phyloP scores from a whole-genome alignment of 2,797 vertebrate species.

The Schizothorax lantsangensis region DNA sequence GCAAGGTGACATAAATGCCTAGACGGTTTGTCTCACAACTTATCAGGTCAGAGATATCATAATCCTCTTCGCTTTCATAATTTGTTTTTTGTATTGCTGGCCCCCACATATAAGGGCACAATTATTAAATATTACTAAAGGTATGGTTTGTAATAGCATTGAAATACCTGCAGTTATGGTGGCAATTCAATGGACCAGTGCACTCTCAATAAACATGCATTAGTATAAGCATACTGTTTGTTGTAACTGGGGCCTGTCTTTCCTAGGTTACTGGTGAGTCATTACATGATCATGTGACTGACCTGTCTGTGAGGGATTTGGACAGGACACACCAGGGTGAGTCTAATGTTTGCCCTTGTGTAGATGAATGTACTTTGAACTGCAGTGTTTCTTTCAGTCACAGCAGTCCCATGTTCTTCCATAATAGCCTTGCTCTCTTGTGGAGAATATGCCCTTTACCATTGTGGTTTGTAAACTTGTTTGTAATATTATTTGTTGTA shows the following conservation, averaged over 20 bases:
- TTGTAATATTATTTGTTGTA: background rate
- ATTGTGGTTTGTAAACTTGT: background rate
- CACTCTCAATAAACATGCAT: background rate
- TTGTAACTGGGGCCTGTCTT: constrained; percentile 40
- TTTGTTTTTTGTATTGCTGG: constrained; percentile 48
- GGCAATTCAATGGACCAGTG: background rate
- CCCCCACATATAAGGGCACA: constrained; percentile 45
- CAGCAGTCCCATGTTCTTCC: constrained; percentile 15
- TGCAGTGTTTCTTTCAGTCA: constrained; percentile 9
- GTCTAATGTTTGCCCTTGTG: constrained; percentile 47
- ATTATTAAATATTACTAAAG: background rate
- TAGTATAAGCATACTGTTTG: background rate
- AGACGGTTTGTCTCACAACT: constrained; percentile 44
- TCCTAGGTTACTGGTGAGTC: constrained; percentile 69
- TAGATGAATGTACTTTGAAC: constrained; percentile 55
- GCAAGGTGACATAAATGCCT: constrained; percentile 40
- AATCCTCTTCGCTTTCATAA: constrained; percentile 67
- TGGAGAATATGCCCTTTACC: background rate
- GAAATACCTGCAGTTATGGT: background rate
- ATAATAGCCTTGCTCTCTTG: constrained; percentile 3
- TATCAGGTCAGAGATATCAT: constrained; percentile 52
- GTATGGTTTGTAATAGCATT: background rate
- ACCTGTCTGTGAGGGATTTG: constrained; percentile 61
- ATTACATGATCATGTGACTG: constrained; percentile 48
- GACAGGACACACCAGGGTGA: constrained; percentile 71